Percentiles rank a stretch among this genome's conserved stretches.
These are phyloP conservation scores for Tetragonula carbonaria DNA, from an alignment of 2,888 invertebrate genomes.

Conservation along the genomic window DNA sequence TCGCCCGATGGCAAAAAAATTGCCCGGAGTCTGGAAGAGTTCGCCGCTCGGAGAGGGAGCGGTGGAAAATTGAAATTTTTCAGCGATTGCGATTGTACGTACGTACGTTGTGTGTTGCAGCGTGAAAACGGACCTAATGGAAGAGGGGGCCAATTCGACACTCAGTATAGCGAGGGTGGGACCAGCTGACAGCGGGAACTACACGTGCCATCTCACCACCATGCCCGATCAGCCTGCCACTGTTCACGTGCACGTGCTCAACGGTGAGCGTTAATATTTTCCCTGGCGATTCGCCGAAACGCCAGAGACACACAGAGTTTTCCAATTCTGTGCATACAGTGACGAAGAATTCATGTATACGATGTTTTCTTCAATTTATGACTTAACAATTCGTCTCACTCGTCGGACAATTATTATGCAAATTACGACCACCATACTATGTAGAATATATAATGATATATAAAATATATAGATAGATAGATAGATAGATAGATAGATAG, in stretches of 20 bases:
- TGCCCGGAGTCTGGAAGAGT: background rate
- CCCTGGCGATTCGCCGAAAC: background rate
- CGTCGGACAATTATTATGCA: too few species aligned
- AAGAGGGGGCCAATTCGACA: slow-evolving; percentile 85
- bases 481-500: too few species aligned
- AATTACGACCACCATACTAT: too few species aligned
- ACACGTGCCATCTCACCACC: slow-evolving; percentile 85
- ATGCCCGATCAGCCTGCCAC: slow-evolving; percentile 84
- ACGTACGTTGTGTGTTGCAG: slow-evolving; percentile 72
- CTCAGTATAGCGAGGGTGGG: slow-evolving; percentile 84
- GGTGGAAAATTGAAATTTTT: slow-evolving; percentile 48
- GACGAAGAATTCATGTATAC: too few species aligned
- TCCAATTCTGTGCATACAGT: too few species aligned
- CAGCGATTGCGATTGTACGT: slow-evolving; percentile 12
- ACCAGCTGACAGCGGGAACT: slow-evolving; percentile 85
- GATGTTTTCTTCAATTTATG: too few species aligned
- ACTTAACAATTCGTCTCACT: too few species aligned
- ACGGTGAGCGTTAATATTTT: slow-evolving; percentile 82
- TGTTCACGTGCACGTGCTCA: slow-evolving; percentile 85
- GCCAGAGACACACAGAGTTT: too few species aligned
- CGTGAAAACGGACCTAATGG: slow-evolving; percentile 85
- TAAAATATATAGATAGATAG: too few species aligned
- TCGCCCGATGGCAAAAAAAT: too few species aligned
- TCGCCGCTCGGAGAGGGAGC: background rate
- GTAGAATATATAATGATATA: too few species aligned